Conservation (phyloP, 2,888 invertebrate species). For the Mythimna loreyi region DNA sequence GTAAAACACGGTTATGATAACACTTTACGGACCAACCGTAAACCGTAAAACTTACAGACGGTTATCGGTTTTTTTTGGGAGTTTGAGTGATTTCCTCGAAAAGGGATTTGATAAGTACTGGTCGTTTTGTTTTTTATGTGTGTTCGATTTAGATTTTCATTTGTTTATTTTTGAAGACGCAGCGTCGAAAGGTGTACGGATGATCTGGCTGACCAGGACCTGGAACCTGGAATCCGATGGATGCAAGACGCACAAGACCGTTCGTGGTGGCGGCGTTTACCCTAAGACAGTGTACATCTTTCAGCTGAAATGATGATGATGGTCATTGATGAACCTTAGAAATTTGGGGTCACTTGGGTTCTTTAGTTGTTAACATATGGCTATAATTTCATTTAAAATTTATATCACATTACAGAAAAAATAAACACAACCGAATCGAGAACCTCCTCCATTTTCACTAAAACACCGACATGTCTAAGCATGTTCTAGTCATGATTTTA, state of each 20-base stretch:
- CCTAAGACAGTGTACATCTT: too few species aligned
- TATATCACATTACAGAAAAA: background rate
- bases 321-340: fast-evolving
- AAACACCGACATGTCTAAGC: background rate
- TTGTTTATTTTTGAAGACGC: conserved; percentile 11
- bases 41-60: conserved; percentile 34
- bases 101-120: conserved; percentile 20
- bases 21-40: conserved; percentile 52
- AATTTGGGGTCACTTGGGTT: background rate
- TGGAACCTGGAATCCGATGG: too few species aligned
- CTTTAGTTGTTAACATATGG: too few species aligned
- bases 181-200: too few species aligned
- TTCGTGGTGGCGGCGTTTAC: too few species aligned
- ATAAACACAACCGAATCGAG: background rate
- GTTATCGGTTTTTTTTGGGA: conserved; percentile 11
- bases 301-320: too few species aligned
- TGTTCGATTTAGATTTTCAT: conserved; percentile 1
- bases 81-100: conserved; percentile 14
- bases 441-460: background rate
- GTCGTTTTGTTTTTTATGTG: conserved; percentile 26
- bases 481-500: background rate
- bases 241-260: too few species aligned
- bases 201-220: too few species aligned
- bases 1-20: conserved; percentile 80
- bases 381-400: background rate